A percentile compares a stretch with the other conserved stretches of the same genome.
phyloP scores from a whole-genome alignment of 2,888 invertebrate species.

The Plebejus argus region DNA sequence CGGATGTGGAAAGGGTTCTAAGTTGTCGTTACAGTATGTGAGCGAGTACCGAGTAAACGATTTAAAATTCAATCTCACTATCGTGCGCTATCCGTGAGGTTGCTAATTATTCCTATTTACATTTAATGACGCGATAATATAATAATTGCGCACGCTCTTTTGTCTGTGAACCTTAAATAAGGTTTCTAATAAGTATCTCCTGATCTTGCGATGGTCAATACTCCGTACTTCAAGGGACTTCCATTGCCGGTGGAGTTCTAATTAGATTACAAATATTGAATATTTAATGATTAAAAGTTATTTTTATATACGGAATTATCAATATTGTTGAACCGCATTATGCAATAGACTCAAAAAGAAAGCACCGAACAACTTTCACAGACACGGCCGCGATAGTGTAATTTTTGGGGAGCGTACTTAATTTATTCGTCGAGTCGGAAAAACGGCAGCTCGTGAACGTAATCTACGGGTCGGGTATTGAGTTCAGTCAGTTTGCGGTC shows the following conservation, averaged over 20 bases:
- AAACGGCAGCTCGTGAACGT: not conserved
- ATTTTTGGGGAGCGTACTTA: slow-evolving; percentile 18
- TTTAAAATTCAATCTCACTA: slow-evolving; percentile 12
- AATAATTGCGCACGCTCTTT: not conserved
- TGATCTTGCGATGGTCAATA: not conserved
- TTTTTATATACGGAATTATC: not conserved
- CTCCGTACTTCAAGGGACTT: not conserved
- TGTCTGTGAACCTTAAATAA: not conserved
- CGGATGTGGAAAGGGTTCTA: slow-evolving; percentile 52
- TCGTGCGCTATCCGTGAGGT: slow-evolving; percentile 2
- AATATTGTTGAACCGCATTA: slow-evolving; percentile 2
- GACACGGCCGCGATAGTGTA: not conserved
- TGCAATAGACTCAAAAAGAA: slow-evolving; percentile 23
- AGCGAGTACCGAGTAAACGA: slow-evolving; percentile 4
- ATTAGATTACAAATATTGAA: too few species aligned
- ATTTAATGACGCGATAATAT: not conserved
- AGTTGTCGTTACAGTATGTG: not conserved
- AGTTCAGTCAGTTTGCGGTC: slow-evolving; percentile 57
- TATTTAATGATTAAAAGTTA: not conserved
- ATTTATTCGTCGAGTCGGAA: not conserved
- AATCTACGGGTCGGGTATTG: slow-evolving; percentile 12
- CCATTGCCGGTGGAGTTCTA: too few species aligned
- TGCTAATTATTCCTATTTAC: slow-evolving; percentile 2
- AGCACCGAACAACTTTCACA: slow-evolving; percentile 27
- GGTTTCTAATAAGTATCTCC: not conserved